Evolutionary conservation across 2,113 vertebrate genomes (phyloP), one percentile per base, ranked within the genome.

Genomic region (cattle (Bos taurus)): DNA sequence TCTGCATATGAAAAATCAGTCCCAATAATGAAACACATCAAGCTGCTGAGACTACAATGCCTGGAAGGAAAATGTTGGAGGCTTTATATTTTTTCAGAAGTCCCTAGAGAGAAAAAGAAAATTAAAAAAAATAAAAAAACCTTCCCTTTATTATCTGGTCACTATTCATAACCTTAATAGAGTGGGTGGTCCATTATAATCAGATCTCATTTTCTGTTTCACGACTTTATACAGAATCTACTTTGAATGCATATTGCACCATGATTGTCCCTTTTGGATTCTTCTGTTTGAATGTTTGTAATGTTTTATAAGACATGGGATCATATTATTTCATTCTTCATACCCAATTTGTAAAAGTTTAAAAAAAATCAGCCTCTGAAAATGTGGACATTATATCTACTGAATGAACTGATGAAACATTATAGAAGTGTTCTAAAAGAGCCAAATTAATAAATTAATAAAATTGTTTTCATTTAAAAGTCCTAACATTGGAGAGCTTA

Each of bases 1-100:
- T 98, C 96, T 97, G 95, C 97, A 98, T 97, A 97, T 93, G 96
- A 98, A 98, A 97, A 98, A 98, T 98, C 93, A 97, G 95, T 80
- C 80, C 96, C 97, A 92, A 93, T 98, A 98, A 98, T 98, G 96
- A 95, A 96, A 97, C 94, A 97, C 92, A 98, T 98, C 96, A 96
- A 97, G 94, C 83, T 97, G 59, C 59, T 97, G 56, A 82, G 89
- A 87, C 81, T 97, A 97, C 97, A 98, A 95, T 97, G 96, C 96
- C 97, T 97, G 52, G 89, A 97, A 98, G 95, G 89, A 96, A 98
- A 97, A 95, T 89, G 57, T 87, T 93, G 87, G 97, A 90, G 94
- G 64, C 87, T 97, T 98, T 97, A 87, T 97, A 95, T 97, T 87
- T 96, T 97, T 95, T 84, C 82, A 91, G 59, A 91, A 95, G 97